These are phyloP conservation scores for Sporophila hypoxantha DNA, from an alignment of 2,113 vertebrate species.

Conservation along the genomic window DNA sequence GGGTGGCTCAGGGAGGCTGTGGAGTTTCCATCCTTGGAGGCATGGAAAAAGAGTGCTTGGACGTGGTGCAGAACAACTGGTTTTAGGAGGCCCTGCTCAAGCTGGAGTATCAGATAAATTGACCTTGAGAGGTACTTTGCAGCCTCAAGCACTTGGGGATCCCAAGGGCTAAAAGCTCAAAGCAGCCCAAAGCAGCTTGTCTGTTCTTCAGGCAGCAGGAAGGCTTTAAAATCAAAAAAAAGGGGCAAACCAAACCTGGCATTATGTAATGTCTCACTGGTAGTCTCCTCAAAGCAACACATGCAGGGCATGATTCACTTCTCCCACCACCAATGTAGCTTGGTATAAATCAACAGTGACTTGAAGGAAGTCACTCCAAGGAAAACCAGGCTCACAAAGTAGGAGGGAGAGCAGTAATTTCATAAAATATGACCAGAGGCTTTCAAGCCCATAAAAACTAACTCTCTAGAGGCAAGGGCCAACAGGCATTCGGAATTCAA, in stretches of 20 bases:
- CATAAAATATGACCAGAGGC: background rate
- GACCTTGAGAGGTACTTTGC: background rate
- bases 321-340: background rate
- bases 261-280: conserved; percentile 31
- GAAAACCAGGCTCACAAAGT: background rate
- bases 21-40: background rate
- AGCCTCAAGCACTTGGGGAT: background rate
- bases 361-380: background rate
- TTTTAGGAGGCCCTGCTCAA: background rate
- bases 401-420: background rate
- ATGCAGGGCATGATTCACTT: background rate
- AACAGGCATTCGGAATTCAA: background rate
- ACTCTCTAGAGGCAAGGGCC: background rate
- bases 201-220: background rate
- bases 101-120: too few relatives aligned
- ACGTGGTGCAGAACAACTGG: background rate
- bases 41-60: background rate
- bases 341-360: background rate
- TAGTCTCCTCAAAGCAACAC: background rate
- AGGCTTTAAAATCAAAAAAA: background rate
- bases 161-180: background rate
- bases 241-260: background rate
- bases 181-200: background rate
- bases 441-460: background rate
- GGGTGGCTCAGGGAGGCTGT: background rate